phyloP scores from a whole-genome alignment of 2,888 invertebrate species.

The Omphaloscelis lunosa region DNA sequence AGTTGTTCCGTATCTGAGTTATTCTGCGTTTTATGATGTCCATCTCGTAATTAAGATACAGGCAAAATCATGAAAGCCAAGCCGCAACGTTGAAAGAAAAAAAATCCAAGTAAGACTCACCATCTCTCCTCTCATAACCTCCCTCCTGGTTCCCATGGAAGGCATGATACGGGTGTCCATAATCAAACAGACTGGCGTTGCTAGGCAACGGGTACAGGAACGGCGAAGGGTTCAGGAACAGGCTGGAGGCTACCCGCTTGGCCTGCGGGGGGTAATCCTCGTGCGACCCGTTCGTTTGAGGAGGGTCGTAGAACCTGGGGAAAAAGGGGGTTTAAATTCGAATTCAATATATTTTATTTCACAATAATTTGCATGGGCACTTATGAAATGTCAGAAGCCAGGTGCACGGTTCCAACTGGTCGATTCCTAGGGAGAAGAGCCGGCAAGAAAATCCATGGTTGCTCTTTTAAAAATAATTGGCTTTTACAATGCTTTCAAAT shows the following conservation, averaged over 20 bases:
- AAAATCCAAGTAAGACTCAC: constrained; percentile 69
- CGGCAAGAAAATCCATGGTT: too few species aligned
- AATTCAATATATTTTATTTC: neutral
- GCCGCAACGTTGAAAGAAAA: neutral
- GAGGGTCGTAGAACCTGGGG: constrained; percentile 88
- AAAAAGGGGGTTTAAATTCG: neutral
- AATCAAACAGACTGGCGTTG: constrained; percentile 90
- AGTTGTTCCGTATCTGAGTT: neutral
- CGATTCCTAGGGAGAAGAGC: neutral
- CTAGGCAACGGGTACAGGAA: constrained; percentile 86
- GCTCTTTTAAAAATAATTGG: too few species aligned
- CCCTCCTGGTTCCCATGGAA: constrained; percentile 79
- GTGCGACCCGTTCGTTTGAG: constrained; percentile 85
- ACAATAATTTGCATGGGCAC: neutral
- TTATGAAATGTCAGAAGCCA: neutral
- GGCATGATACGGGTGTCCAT: constrained; percentile 85
- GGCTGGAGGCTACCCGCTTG: constrained; percentile 81
- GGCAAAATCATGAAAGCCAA: neutral
- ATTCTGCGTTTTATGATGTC: neutral
- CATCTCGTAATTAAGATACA: neutral
- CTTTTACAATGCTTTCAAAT: too few species aligned
- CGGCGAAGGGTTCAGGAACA: constrained; percentile 85
- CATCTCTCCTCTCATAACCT: constrained; percentile 84
- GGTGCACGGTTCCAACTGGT: neutral
- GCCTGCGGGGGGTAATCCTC: constrained; percentile 87